phyloP scores from a whole-genome alignment of 2,797 vertebrate genomes.

The Anguilla marmorata region DNA sequence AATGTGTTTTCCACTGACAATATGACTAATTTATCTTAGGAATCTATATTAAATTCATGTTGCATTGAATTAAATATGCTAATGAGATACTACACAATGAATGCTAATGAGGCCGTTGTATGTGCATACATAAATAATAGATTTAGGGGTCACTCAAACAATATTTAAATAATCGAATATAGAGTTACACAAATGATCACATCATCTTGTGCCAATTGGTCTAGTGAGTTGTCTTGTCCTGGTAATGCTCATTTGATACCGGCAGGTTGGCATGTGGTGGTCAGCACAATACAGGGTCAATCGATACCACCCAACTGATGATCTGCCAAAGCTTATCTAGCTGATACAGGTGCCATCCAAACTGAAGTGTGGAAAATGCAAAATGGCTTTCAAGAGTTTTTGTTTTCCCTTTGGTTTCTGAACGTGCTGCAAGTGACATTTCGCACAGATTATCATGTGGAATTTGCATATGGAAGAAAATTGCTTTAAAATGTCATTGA shows the following conservation, averaged over 20 bases:
- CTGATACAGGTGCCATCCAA: constrained; percentile 49
- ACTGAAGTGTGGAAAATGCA: constrained; percentile 41
- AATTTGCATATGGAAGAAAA: constrained; percentile 73
- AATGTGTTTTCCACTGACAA: background rate
- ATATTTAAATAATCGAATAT: constrained; percentile 11
- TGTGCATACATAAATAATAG: constrained; percentile 6
- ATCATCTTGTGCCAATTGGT: background rate
- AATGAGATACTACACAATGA: background rate
- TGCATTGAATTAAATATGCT: background rate
- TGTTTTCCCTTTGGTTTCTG: constrained; percentile 61
- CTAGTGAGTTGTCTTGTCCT: background rate
- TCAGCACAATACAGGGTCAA: background rate
- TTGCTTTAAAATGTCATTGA: constrained; percentile 74
- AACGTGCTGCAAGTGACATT: constrained; percentile 65
- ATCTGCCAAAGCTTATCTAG: constrained; percentile 41
- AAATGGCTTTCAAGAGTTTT: constrained; percentile 40
- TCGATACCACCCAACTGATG: background rate
- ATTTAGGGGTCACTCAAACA: background rate
- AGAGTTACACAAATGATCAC: background rate
- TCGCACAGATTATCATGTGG: constrained; percentile 69
- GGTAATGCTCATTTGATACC: background rate
- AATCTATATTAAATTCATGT: background rate
- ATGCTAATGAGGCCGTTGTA: background rate
- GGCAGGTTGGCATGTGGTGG: background rate
- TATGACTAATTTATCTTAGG: background rate